Conservation (phyloP, 2,113 vertebrate genomes). For the Myrmophylax atrothorax region DNA sequence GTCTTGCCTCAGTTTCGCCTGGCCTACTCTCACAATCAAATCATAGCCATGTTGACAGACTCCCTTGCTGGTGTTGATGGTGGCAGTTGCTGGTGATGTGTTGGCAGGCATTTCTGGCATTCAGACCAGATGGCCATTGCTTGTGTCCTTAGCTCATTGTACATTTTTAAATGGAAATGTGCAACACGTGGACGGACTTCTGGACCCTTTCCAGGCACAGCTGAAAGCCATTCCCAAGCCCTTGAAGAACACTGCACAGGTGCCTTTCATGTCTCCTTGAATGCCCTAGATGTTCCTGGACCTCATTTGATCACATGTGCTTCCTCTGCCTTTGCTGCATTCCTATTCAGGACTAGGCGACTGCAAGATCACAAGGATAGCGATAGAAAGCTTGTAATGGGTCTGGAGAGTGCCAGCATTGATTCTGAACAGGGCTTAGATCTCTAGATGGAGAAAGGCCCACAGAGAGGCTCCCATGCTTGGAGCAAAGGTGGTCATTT, state of each 20-base stretch:
- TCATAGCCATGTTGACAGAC: not conserved
- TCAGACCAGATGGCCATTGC: not conserved
- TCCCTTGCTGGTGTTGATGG: not conserved
- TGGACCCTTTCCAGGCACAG: not conserved
- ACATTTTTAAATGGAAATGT: not conserved
- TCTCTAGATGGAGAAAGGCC: not conserved
- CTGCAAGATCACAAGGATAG: not conserved
- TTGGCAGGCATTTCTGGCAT: not conserved
- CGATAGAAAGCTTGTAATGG: not conserved
- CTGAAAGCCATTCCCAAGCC: not conserved
- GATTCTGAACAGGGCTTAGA: not conserved
- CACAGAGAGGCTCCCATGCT: not conserved
- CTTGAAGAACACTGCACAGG: not conserved
- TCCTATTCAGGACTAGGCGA: not conserved
- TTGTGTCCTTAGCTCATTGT: not conserved
- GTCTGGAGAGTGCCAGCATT: not conserved
- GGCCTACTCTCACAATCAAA: not conserved
- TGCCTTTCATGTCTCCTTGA: not conserved
- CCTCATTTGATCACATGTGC: not conserved
- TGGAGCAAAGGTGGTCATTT: not conserved
- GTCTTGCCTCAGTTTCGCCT: slow-evolving; percentile 1
- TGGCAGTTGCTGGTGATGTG: not conserved
- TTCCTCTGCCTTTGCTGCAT: not conserved
- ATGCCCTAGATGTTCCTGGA: not conserved
- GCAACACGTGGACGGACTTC: not conserved